phyloP scores from a whole-genome alignment of 1,140 invertebrate species.

The Leptopilina boulardi region DNA sequence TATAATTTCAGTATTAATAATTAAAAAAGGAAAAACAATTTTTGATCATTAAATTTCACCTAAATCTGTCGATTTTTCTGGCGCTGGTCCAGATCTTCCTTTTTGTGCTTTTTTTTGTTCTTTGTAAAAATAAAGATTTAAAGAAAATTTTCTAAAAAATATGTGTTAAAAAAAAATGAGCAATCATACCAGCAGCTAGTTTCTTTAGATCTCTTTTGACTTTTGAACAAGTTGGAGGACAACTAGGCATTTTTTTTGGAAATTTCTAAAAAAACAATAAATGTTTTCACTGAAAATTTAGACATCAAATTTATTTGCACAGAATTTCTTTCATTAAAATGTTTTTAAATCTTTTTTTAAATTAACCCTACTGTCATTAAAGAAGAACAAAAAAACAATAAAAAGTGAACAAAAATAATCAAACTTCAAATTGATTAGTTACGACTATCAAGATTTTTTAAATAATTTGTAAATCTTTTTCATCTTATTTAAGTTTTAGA shows the following conservation, averaged over 20 bases:
- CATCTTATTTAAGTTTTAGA: background rate
- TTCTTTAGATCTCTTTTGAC: background rate
- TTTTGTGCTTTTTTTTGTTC: background rate
- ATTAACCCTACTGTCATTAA: background rate
- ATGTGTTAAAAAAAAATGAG: background rate
- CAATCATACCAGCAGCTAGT: background rate
- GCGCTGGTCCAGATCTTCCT: background rate
- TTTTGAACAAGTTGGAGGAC: background rate
- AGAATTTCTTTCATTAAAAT: background rate
- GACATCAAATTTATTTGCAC: background rate
- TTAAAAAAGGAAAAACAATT: no score
- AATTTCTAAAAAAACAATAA: background rate
- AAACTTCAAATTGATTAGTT: background rate
- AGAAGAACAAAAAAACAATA: background rate
- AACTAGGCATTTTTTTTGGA: background rate
- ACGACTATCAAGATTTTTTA: background rate
- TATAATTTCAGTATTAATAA: no score
- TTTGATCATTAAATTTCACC: background rate
- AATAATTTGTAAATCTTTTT: background rate
- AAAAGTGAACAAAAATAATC: background rate
- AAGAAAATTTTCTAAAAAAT: background rate
- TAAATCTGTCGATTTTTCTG: background rate
- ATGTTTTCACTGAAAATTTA: background rate
- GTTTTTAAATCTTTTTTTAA: background rate
- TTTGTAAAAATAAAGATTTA: background rate